These are phyloP conservation scores for Luscinia megarhynchos DNA, from an alignment of 2,797 vertebrate species.

Conservation along the genomic window DNA sequence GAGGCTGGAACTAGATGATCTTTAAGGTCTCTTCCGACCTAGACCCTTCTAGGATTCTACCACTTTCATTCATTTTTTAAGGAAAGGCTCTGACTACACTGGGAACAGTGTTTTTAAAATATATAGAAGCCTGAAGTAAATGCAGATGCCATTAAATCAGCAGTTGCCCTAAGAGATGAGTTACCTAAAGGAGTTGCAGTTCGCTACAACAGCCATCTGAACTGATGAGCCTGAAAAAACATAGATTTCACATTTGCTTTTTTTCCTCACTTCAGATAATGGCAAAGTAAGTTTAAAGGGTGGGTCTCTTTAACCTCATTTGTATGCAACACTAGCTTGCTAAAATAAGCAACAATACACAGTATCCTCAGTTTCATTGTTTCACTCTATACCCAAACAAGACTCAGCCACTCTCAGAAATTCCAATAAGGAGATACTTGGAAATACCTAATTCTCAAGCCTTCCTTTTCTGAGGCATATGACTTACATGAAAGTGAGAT, in stretches of 20 bases:
- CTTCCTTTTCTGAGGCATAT: background rate
- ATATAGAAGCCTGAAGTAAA: background rate
- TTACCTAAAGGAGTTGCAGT: background rate
- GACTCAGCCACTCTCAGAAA: background rate
- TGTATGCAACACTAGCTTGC: background rate
- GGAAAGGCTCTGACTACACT: background rate
- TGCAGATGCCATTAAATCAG: background rate
- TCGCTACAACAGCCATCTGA: background rate
- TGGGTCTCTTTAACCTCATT: background rate
- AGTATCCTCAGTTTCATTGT: background rate
- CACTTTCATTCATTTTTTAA: background rate
- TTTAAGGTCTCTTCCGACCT: background rate
- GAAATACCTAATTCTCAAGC: background rate
- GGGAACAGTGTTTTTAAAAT: background rate
- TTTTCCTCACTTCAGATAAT: background rate
- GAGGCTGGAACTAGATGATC: background rate
- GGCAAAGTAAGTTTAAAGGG: background rate
- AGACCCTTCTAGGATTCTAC: background rate
- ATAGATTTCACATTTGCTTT: fast-evolving
- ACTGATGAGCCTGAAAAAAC: background rate
- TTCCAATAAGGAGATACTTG: background rate
- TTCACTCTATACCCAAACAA: background rate
- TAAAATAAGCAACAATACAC: background rate
- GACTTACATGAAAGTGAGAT: background rate
- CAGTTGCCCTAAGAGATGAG: background rate